Evolutionary conservation across 2,888 invertebrate species (phyloP).

Genomic region (Tinea trinotella): DNA sequence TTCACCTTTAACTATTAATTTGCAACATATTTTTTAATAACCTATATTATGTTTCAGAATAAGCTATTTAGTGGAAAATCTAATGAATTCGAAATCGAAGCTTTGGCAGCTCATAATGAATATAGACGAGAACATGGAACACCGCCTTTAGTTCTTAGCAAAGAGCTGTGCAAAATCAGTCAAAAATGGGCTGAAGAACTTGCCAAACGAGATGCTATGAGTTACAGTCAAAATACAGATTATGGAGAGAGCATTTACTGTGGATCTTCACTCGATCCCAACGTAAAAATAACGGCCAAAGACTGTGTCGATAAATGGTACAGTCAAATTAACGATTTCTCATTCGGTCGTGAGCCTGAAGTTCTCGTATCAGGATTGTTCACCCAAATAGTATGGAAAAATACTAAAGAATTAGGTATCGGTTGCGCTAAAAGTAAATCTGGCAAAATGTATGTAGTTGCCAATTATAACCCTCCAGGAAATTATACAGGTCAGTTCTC

Average conservation of each 20-base stretch:
- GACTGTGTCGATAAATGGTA: constrained; percentile 85
- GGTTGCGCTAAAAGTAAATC: constrained; percentile 81
- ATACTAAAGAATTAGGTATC: constrained; percentile 80
- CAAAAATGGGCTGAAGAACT: constrained; percentile 81
- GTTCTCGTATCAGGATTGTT: constrained; percentile 77
- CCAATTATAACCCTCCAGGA: constrained; percentile 87
- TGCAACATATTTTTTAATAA: background rate
- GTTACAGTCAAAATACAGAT: constrained; percentile 75
- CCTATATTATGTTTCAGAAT: constrained; percentile 23
- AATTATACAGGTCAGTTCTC: constrained; percentile 81
- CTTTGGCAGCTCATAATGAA: constrained; percentile 55
- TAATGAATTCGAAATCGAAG: constrained; percentile 49
- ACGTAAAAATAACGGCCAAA: constrained; percentile 75
- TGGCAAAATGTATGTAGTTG: constrained; percentile 87
- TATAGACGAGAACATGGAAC: constrained; percentile 58
- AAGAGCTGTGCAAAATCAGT: constrained; percentile 75
- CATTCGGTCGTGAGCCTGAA: constrained; percentile 78
- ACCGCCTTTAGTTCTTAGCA: constrained; percentile 66
- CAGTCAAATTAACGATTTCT: constrained; percentile 79
- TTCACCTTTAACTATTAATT: no score
- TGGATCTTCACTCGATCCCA: constrained; percentile 77
- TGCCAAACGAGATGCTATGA: constrained; percentile 75
- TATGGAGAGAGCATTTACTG: constrained; percentile 82
- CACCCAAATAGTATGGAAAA: constrained; percentile 89
- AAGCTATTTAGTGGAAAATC: constrained; percentile 21